Percentiles rank a stretch among this genome's conserved stretches.
Conservation (phyloP, 2,113 vertebrate genomes). For the Struthio camelus region DNA sequence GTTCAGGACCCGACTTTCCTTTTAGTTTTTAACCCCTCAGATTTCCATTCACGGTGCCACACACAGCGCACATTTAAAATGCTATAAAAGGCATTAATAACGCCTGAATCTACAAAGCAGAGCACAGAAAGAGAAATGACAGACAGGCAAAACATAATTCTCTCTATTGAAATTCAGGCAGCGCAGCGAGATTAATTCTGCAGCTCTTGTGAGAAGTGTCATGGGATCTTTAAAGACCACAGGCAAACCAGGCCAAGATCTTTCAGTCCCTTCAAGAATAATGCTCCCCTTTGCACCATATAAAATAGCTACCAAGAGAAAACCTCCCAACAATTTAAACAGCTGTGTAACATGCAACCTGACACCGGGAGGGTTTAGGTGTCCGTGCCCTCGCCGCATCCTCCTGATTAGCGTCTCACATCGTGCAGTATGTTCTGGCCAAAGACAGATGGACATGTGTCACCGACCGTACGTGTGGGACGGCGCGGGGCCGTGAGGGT, state of each 20-base stretch:
- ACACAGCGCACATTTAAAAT: constrained; percentile 13
- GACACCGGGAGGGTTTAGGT: not conserved
- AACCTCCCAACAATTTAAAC: constrained; percentile 25
- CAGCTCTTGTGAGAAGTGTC: constrained; percentile 8
- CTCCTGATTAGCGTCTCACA: rapidly evolving
- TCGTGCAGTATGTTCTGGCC: rapidly evolving
- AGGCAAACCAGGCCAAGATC: not conserved
- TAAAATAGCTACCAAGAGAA: not conserved
- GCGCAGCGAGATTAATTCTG: constrained; percentile 36
- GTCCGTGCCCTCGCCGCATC: not conserved
- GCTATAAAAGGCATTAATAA: constrained; percentile 38
- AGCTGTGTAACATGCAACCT: constrained; percentile 10
- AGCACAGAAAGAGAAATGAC: not conserved
- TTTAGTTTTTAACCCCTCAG: constrained; percentile 2
- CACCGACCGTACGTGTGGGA: rapidly evolving
- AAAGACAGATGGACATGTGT: rapidly evolving
- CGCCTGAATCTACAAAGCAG: constrained; percentile 27
- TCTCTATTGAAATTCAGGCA: constrained; percentile 35
- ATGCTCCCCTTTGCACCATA: constrained; percentile 17
- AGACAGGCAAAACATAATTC: constrained; percentile 19
- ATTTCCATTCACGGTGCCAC: constrained; percentile 27
- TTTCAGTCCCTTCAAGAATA: constrained; percentile 36
- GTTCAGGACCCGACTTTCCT: not conserved
- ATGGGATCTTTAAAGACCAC: constrained; percentile 62
- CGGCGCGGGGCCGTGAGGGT: rapidly evolving